Conservation (phyloP, 2,888 invertebrate species). For the Penaeus monodon region DNA sequence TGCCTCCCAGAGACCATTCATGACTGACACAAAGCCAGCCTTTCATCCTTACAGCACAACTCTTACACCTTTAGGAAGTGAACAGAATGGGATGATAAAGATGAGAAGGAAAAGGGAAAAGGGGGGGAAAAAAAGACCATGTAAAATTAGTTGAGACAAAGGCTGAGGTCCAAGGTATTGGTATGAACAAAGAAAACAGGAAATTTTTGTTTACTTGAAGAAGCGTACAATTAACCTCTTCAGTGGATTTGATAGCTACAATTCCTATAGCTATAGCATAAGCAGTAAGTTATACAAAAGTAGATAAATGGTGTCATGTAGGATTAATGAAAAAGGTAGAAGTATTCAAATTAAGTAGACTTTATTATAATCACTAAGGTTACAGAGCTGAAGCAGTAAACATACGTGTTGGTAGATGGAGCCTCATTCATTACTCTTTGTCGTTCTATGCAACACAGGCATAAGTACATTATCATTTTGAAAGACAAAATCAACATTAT, state of each 20-base stretch:
- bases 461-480: conserved; percentile 48
- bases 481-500: conserved; percentile 37
- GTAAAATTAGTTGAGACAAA: too few species aligned
- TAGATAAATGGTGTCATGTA: not conserved
- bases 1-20: too few species aligned
- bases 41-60: too few species aligned
- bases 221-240: too few species aligned
- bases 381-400: conserved; percentile 17
- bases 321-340: not conserved
- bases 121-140: too few species aligned
- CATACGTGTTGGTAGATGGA: not conserved
- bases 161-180: too few species aligned
- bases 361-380: conserved; percentile 12
- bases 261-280: not conserved
- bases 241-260: not conserved
- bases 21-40: too few species aligned
- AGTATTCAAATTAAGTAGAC: not conserved
- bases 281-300: not conserved
- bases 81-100: too few species aligned
- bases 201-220: not conserved
- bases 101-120: too few species aligned
- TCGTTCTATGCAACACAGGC: conserved; percentile 47
- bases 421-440: conserved; percentile 8
- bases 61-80: too few species aligned
- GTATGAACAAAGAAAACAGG: too few species aligned